These are phyloP conservation scores for Macrosoma leucophasiata DNA, from an alignment of 2,888 invertebrate species.

Conservation along the genomic window DNA sequence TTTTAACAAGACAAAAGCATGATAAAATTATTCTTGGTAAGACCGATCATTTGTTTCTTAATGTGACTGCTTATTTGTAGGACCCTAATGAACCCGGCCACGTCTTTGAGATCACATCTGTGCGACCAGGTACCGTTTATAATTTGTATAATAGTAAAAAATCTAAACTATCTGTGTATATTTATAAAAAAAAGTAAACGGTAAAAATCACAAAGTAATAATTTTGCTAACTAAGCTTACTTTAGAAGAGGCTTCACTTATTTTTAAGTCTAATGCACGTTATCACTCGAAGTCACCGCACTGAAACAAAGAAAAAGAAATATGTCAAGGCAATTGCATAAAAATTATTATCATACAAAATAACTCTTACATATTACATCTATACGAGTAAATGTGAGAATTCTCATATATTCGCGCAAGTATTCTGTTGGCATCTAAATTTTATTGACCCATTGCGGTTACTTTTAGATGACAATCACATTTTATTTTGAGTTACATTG, in stretches of 20 bases:
- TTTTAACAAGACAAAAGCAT: too few relatives aligned
- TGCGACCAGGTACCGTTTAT: slow-evolving; percentile 39
- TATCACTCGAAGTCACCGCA: slow-evolving; percentile 52
- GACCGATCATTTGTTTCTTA: background rate
- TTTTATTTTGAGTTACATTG: too few relatives aligned
- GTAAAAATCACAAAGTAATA: slow-evolving; percentile 65
- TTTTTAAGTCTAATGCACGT: slow-evolving; percentile 46
- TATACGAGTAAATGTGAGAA: too few relatives aligned
- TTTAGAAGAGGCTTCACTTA: slow-evolving; percentile 42
- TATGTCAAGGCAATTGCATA: too few relatives aligned
- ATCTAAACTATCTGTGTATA: slow-evolving; percentile 48
- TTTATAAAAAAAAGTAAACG: slow-evolving; percentile 35
- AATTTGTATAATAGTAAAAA: slow-evolving; percentile 23
- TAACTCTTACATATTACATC: slow-evolving; percentile 1
- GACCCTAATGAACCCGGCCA: slow-evolving; percentile 32
- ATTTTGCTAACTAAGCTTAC: slow-evolving; percentile 65
- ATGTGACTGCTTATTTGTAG: background rate
- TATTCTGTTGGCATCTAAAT: too few relatives aligned
- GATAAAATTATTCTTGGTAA: too few relatives aligned
- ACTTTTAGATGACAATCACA: too few relatives aligned
- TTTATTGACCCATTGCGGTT: too few relatives aligned
- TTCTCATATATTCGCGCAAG: too few relatives aligned
- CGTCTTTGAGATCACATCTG: slow-evolving; percentile 65
- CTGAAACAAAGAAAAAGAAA: slow-evolving; percentile 49
- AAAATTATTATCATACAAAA: too few relatives aligned